Evolutionary conservation across 2,888 invertebrate species (phyloP).

Genomic region (Epinotia bilunana): DNA sequence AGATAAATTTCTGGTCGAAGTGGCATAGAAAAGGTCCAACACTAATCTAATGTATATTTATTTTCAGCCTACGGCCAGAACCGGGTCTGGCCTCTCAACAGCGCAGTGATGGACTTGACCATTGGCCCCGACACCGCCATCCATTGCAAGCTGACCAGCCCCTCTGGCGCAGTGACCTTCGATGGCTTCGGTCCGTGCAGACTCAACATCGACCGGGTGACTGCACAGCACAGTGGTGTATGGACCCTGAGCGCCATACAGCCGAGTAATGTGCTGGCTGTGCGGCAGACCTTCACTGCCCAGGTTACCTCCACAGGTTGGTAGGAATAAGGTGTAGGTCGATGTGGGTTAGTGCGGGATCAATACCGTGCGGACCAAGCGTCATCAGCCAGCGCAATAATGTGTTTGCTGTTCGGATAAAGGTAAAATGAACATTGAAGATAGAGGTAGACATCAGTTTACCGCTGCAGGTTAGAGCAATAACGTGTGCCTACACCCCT

Average conservation of each 20-base stretch:
- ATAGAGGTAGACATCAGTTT: too few species aligned
- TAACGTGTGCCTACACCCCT: too few species aligned
- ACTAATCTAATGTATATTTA: too few species aligned
- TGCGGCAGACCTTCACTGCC: conserved; percentile 54
- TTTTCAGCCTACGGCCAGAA: conserved; percentile 28
- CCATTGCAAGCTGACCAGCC: conserved; percentile 65
- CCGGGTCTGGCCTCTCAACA: conserved; percentile 53
- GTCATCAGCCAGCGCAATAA: too few species aligned
- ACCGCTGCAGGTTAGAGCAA: too few species aligned
- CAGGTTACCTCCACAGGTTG: conserved; percentile 59
- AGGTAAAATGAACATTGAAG: too few species aligned
- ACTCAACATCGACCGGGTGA: conserved; percentile 60
- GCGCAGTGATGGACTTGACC: conserved; percentile 51
- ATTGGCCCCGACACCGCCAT: conserved; percentile 66
- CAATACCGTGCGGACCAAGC: too few species aligned
- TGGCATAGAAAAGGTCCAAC: too few species aligned
- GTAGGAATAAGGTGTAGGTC: conserved; percentile 15
- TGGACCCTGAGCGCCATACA: conserved; percentile 64
- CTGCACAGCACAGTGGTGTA: conserved; percentile 58
- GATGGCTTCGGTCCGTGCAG: conserved; percentile 69
- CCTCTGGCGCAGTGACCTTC: conserved; percentile 53
- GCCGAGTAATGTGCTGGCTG: conserved; percentile 59
- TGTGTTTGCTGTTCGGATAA: too few species aligned
- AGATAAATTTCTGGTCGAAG: too few species aligned
- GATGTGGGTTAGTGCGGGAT: neutral